A percentile compares a stretch with the other conserved stretches of the same genome.
These are phyloP conservation scores for Rhineura floridana DNA, from an alignment of 2,113 vertebrate genomes.

Conservation along the genomic window DNA sequence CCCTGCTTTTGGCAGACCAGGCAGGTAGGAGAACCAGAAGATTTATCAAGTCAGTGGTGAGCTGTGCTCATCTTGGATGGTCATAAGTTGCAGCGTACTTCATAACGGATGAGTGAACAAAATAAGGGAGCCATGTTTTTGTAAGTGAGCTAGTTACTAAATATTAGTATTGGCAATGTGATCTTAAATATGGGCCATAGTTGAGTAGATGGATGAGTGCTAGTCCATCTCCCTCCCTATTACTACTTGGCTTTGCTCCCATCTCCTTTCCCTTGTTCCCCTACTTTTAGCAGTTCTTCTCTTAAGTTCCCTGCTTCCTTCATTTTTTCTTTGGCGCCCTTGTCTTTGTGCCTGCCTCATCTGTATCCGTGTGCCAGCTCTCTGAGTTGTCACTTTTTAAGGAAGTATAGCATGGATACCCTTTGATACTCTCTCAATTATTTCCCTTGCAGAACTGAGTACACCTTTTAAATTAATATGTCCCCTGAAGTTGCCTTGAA, in stretches of 20 bases:
- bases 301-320: background rate
- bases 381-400: constrained; percentile 6
- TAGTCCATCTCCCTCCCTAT: background rate
- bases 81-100: background rate
- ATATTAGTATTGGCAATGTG: background rate
- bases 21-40: background rate
- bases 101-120: background rate
- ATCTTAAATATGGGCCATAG: background rate
- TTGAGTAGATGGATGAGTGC: background rate
- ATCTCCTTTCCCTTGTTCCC: background rate
- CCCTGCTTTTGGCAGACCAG: background rate
- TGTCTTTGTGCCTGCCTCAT: background rate
- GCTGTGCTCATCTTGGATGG: background rate
- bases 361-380: background rate
- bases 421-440: background rate
- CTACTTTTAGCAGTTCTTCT: background rate
- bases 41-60: background rate
- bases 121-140: background rate
- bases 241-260: background rate
- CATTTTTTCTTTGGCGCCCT: background rate
- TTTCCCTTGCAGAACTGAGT: constrained; percentile 59
- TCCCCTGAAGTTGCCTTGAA: constrained; percentile 95
- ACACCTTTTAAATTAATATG: constrained; percentile 79
- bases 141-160: background rate
- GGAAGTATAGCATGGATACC: background rate